Evolutionary conservation across 2,797 vertebrate genomes (phyloP).

Genomic region (Mionectes olivaceus): DNA sequence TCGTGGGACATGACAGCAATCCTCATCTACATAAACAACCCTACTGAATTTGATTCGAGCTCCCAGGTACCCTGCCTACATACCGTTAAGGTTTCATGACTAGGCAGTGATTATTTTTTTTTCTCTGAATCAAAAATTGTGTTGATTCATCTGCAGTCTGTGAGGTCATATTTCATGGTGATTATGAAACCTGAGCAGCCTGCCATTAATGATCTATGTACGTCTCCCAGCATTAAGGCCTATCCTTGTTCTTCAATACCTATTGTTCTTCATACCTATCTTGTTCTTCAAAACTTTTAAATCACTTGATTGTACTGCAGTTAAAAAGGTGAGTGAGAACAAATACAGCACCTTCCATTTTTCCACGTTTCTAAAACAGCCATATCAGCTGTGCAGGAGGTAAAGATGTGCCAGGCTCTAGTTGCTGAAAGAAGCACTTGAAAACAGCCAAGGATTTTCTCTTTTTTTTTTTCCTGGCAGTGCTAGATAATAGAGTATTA

Average conservation of each 20-base stretch:
- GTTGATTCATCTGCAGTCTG: background rate
- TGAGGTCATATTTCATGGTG: background rate
- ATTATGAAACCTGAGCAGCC: background rate
- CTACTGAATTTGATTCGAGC: background rate
- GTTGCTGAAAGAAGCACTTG: background rate
- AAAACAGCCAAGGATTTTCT: background rate
- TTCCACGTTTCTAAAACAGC: background rate
- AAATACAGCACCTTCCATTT: background rate
- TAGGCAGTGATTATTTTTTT: background rate
- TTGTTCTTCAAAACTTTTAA: background rate
- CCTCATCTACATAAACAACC: background rate
- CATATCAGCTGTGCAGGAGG: background rate
- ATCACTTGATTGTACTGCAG: background rate
- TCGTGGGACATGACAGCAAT: background rate
- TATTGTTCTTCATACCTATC: background rate
- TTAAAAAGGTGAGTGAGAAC: slow-evolving; percentile 24
- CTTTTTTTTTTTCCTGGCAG: background rate
- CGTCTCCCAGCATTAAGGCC: background rate
- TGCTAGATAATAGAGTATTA: background rate
- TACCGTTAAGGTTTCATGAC: background rate
- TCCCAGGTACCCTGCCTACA: background rate
- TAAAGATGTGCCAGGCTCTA: background rate
- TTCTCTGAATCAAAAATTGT: background rate
- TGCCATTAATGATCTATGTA: background rate
- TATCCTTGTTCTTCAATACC: background rate